Evolutionary conservation across 2,113 vertebrate genomes (phyloP), one percentile per base, ranked within the genome.

Genomic region (Caloenas nicobarica): DNA sequence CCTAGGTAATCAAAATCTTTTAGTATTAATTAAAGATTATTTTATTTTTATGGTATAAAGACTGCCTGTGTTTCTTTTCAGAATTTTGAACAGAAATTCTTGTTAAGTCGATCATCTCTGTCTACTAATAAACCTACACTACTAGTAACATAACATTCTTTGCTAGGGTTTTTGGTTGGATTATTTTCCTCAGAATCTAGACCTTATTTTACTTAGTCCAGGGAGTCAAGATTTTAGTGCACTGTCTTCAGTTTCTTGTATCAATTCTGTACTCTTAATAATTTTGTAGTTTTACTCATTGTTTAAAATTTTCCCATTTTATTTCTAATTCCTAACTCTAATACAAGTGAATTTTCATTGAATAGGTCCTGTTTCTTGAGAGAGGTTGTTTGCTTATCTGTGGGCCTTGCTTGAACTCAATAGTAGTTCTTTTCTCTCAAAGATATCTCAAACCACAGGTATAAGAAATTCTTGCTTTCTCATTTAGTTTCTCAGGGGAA

Each of bases 161-260:
- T 80, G 7, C 2, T 65, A 57, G 22, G 8, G 5, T 10, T n/a
- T 65, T 28, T 18, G 62, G 2, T 0, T 38, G 18, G 16, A 2
- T 2, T 8, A 18, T 38, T 24, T 24, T 7, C 10, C 8, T 11
- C 11, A 8, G 31, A 64, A 78, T 2, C 14, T 54, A 58, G 14
- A 25, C 3, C 3, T 60, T 53, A 10, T 57, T 83, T 83, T 83
- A 48, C 7, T n/a, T 70, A 44, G 4, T 54, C 21, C 9, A 66
- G 9, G 4, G 10, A 69, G 5, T 5, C 9, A 83, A 34, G 9
- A 34, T 53, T 80, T 51, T 69, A 48, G 3, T 10, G 8, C 23
- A 3, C 4, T 33, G 3, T 58, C 48, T 82, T 69, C 48, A 34
- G 25, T 53, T 56, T 81, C 14, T 61, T 61, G 2, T 64, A 60